Conservation (phyloP, 2,888 invertebrate genomes). For the Torymus texanus region DNA sequence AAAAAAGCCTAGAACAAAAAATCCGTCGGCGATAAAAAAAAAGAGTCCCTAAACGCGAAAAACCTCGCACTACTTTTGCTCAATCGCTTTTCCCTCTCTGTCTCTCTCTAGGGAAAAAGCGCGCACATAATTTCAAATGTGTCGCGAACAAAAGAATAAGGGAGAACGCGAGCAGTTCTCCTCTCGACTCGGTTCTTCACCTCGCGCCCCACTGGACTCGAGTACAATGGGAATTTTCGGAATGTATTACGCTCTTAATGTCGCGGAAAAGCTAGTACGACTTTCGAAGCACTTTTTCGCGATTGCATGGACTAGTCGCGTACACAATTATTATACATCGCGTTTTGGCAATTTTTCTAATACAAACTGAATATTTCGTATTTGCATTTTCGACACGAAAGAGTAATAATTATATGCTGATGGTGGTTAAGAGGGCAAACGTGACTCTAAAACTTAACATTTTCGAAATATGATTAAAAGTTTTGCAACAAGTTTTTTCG, state of each 20-base stretch:
- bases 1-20: not conserved
- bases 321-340: no score
- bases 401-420: no score
- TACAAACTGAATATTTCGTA: no score
- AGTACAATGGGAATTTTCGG: slow-evolving; percentile 16
- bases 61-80: not conserved
- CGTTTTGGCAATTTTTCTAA: no score
- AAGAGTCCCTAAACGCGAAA: not conserved
- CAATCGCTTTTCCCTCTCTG: not conserved
- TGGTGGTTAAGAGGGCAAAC: no score
- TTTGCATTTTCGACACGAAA: no score
- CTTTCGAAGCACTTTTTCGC: no score
- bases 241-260: slow-evolving; percentile 6
- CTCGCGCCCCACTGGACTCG: not conserved
- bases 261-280: not conserved
- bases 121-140: slow-evolving; percentile 29
- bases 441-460: no score
- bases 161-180: not conserved
- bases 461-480: not conserved
- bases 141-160: slow-evolving; percentile 21
- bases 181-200: slow-evolving; percentile 17
- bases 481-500: not conserved
- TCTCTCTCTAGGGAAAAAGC: not conserved
- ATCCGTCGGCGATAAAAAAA: not conserved
- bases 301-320: no score